Conservation (phyloP, 2,888 invertebrate genomes). For the Thysanoteuthis rhombus region DNA sequence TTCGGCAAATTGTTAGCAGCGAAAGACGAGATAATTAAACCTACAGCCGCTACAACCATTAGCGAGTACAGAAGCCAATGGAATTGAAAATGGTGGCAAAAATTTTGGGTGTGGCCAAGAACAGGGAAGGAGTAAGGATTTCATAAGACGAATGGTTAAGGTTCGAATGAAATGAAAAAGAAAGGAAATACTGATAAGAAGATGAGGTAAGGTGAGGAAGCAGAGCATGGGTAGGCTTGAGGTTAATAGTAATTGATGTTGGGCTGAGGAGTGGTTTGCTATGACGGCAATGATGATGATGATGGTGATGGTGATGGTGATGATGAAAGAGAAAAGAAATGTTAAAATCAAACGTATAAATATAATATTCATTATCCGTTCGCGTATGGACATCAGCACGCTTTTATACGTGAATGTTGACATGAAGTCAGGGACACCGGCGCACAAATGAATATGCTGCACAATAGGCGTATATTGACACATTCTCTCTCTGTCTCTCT, state of each 20-base stretch:
- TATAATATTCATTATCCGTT: neutral
- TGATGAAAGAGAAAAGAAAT: neutral
- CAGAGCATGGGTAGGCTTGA: neutral
- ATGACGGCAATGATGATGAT: neutral
- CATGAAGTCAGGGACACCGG: neutral
- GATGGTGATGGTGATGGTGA: neutral
- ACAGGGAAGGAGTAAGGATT: neutral
- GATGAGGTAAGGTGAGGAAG: neutral
- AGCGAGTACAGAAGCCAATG: neutral
- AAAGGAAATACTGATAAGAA: neutral
- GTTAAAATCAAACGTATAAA: neutral
- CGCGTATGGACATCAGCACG: too few species aligned
- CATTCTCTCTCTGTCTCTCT: too few species aligned
- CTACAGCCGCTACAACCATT: neutral
- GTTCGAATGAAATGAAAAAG: neutral
- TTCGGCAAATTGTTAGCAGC: neutral
- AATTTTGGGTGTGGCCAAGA: neutral
- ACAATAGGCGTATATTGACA: neutral
- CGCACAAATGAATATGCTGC: neutral
- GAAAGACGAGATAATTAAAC: neutral
- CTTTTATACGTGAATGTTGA: neutral
- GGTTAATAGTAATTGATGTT: neutral
- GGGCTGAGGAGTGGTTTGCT: neutral
- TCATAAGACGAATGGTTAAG: neutral
- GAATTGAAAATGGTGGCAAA: neutral